Evolutionary conservation across 1,140 invertebrate species (phyloP).

Genomic region (Zaprionus capensis): DNA sequence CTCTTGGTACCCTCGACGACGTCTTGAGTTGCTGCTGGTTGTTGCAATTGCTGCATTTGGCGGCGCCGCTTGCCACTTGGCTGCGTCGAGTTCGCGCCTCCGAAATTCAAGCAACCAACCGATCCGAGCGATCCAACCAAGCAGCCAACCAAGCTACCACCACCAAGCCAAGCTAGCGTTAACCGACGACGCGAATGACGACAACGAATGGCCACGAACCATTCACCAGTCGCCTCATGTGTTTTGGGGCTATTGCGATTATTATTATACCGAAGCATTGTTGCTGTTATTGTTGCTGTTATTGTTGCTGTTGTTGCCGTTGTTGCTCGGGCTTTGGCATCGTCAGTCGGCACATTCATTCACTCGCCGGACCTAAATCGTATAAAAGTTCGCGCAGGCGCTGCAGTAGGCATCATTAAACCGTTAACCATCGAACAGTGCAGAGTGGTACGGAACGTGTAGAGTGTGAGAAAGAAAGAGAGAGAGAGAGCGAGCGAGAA

Average conservation of each 20-base stretch:
- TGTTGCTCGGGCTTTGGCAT: constrained; percentile 45
- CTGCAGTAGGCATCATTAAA: constrained; percentile 82
- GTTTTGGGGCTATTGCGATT: constrained; percentile 74
- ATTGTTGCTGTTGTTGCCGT: constrained; percentile 23
- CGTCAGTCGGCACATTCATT: constrained; percentile 57
- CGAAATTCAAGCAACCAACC: constrained; percentile 56
- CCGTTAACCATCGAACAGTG: constrained; percentile 82
- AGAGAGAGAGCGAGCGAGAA: constrained; percentile 20
- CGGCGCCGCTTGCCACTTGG: constrained; percentile 70
- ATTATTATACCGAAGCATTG: constrained; percentile 61
- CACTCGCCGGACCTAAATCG: constrained; percentile 49
- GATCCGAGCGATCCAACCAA: constrained; percentile 36
- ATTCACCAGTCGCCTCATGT: constrained; percentile 75
- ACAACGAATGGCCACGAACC: constrained; percentile 45
- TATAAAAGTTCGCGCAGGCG: constrained; percentile 77
- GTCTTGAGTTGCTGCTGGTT: background rate
- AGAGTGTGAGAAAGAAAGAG: constrained; percentile 16
- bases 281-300: constrained; percentile 38
- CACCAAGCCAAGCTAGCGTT: constrained; percentile 46
- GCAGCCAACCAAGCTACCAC: constrained; percentile 48
- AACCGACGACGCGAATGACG: constrained; percentile 33
- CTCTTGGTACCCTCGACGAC: background rate
- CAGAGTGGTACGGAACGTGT: constrained; percentile 71
- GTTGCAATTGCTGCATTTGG: constrained; percentile 67
- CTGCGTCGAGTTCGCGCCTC: constrained; percentile 77